Evolutionary conservation across 1,140 invertebrate species (phyloP).

Genomic region (Pectinophora gossypiella): DNA sequence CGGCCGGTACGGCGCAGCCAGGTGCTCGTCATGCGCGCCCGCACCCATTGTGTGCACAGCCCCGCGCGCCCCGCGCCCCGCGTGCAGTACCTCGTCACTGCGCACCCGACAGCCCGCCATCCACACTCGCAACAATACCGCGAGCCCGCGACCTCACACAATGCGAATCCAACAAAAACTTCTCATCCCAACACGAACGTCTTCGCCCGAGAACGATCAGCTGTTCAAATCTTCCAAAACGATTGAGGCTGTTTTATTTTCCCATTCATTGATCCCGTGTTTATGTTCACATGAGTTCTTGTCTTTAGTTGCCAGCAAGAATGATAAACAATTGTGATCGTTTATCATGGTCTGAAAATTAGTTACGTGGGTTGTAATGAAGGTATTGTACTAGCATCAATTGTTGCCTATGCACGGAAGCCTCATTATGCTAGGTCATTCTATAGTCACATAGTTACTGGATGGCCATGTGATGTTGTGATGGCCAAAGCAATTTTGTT

Average conservation of each 20-base stretch:
- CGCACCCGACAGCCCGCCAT: conserved; percentile 24
- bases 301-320: too few species aligned
- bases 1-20: conserved; percentile 63
- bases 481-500: conserved; percentile 23
- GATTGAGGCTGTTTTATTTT: neutral
- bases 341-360: conserved; percentile 1
- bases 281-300: too few species aligned
- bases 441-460: conserved; percentile 8
- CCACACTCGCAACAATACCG: conserved; percentile 34
- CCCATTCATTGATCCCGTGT: neutral
- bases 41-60: conserved; percentile 53
- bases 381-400: conserved; percentile 10
- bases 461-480: conserved; percentile 11
- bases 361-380: conserved; percentile 14
- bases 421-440: conserved; percentile 28
- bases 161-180: neutral
- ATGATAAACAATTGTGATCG: neutral
- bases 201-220: neutral
- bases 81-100: too few species aligned
- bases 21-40: conserved; percentile 68
- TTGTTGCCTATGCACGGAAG: conserved; percentile 21
- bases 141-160: conserved; percentile 18
- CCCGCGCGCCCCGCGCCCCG: conserved; percentile 14
- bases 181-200: neutral
- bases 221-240: neutral